phyloP scores from a whole-genome alignment of 2,888 invertebrate genomes.

The Sphaeridia pumilis region DNA sequence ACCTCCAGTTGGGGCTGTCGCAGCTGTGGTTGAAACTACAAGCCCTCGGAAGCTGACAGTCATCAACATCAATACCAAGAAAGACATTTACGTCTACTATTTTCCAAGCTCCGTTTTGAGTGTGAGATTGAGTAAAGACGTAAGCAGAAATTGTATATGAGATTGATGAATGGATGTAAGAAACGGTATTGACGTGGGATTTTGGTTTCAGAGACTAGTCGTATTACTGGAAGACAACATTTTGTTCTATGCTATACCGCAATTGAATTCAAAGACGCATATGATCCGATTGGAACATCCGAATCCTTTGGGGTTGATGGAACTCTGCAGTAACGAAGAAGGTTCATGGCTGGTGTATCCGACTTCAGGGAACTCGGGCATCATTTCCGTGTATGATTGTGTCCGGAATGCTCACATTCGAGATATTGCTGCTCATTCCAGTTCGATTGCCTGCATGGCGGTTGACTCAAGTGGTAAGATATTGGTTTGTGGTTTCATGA shows the following conservation, averaged over 20 bases:
- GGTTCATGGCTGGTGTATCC: constrained; percentile 94
- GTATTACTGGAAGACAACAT: constrained; percentile 94
- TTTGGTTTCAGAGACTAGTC: constrained; percentile 62
- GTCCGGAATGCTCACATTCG: background rate
- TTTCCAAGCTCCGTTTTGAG: constrained; percentile 89
- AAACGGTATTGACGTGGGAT: background rate
- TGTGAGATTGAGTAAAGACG: constrained; percentile 85
- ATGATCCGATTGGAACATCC: constrained; percentile 95
- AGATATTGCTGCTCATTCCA: constrained; percentile 2
- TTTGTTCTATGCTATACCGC: constrained; percentile 94
- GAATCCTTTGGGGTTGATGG: constrained; percentile 83
- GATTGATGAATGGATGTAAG: too few species aligned
- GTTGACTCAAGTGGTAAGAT: background rate
- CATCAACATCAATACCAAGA: constrained; percentile 93
- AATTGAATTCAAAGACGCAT: constrained; percentile 87
- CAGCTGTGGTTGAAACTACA: constrained; percentile 82
- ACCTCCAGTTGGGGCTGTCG: constrained; percentile 89
- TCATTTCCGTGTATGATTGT: constrained; percentile 3
- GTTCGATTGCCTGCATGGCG: constrained; percentile 83
- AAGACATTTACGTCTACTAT: constrained; percentile 95
- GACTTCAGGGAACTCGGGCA: constrained; percentile 43
- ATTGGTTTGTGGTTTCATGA: too few species aligned
- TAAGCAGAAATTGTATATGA: too few species aligned
- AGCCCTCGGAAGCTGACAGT: constrained; percentile 85
- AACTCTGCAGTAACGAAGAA: constrained; percentile 75